Percentiles rank a stretch among this genome's conserved stretches.
Evolutionary conservation across 1,140 invertebrate species (phyloP).

Genomic region (Aphelenchoides besseyi): DNA sequence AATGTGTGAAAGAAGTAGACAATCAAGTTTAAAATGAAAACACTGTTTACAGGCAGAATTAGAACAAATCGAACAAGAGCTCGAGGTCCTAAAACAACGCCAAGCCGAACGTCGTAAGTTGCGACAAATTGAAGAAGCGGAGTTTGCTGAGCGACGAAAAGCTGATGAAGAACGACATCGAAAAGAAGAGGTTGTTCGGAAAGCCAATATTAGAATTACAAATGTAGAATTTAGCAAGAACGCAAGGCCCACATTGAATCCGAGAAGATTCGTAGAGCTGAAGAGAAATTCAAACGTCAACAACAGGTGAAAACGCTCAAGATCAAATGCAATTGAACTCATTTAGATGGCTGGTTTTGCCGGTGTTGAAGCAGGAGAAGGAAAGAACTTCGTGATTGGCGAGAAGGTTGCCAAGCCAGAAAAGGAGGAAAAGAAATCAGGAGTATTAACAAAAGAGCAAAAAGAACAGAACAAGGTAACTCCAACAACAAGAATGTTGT

Average conservation of each 20-base stretch:
- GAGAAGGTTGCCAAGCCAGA: neutral
- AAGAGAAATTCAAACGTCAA: slow-evolving; percentile 51
- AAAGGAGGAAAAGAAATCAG: slow-evolving; percentile 5
- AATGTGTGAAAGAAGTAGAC: no score
- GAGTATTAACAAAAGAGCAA: slow-evolving; percentile 22
- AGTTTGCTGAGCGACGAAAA: slow-evolving; percentile 52
- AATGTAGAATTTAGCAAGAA: slow-evolving; percentile 14
- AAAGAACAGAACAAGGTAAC: no score
- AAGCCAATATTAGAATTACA: neutral
- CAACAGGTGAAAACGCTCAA: slow-evolving; percentile 57
- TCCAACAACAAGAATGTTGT: neutral
- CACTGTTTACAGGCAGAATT: no score
- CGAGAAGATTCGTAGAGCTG: slow-evolving; percentile 34
- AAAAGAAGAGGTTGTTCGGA: slow-evolving; percentile 30
- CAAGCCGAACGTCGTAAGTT: slow-evolving; percentile 49
- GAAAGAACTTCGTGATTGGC: slow-evolving; percentile 12
- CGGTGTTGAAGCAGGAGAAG: slow-evolving; percentile 11
- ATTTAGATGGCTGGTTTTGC: slow-evolving; percentile 19
- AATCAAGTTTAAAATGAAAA: no score
- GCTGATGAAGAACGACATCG: slow-evolving; percentile 39
- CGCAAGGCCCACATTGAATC: slow-evolving; percentile 33
- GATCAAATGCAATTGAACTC: no score
- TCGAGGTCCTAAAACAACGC: slow-evolving; percentile 48
- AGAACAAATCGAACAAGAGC: slow-evolving; percentile 49
- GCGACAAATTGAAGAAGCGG: slow-evolving; percentile 49